Percentiles rank a stretch among this genome's conserved stretches.
Conservation (phyloP, 2,888 invertebrate species). For the Perdita meconis region DNA sequence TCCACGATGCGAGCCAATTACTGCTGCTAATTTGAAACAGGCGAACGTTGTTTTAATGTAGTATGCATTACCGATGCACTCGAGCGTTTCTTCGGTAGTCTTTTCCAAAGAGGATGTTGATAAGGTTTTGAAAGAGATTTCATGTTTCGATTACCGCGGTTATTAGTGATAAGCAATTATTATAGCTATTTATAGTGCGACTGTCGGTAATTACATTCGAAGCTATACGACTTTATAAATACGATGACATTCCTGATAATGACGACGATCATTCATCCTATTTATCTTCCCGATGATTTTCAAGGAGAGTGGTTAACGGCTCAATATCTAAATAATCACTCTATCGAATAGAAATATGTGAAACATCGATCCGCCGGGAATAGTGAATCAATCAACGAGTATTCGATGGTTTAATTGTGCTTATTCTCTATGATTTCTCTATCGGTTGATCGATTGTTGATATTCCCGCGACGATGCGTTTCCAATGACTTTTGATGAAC, state of each 20-base stretch:
- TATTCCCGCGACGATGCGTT: constrained; percentile 9
- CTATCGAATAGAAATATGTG: neutral
- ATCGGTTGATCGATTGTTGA: constrained; percentile 25
- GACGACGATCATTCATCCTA: neutral
- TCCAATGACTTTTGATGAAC: constrained; percentile 20
- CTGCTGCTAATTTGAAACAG: constrained; percentile 38
- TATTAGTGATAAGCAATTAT: neutral
- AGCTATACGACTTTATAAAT: neutral
- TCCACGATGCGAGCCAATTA: constrained; percentile 57
- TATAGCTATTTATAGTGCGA: neutral
- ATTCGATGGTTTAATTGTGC: constrained; percentile 24
- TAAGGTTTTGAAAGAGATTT: too few species aligned
- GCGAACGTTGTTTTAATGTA: constrained; percentile 61
- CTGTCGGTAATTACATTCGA: neutral
- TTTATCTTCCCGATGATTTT: neutral
- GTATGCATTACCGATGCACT: constrained; percentile 49
- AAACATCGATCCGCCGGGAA: constrained; percentile 5
- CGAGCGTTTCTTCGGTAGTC: too few species aligned
- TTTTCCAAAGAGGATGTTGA: too few species aligned
- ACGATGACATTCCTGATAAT: neutral
- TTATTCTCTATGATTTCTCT: constrained; percentile 2
- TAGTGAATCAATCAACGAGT: neutral
- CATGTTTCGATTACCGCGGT: neutral
- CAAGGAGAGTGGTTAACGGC: neutral
- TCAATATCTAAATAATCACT: neutral